Percentiles rank a stretch among this genome's conserved stretches.
phyloP scores from a whole-genome alignment of 2,888 invertebrate species.

The Epiblema foenella region DNA sequence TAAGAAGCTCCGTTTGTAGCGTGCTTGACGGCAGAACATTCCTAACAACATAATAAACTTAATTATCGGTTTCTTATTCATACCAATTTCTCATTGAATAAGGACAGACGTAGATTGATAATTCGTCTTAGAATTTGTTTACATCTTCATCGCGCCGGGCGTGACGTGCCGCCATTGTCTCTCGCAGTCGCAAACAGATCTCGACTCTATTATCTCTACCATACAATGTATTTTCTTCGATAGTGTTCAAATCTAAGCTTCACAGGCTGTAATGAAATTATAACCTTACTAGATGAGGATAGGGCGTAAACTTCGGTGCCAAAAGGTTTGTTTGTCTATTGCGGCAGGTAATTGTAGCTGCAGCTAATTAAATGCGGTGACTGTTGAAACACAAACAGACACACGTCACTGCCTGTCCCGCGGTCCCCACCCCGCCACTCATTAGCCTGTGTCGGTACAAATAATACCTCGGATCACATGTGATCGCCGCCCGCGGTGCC shows the following conservation, averaged over 20 bases:
- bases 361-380: slow-evolving; percentile 44
- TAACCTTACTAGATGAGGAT: background rate
- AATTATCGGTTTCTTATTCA: slow-evolving; percentile 44
- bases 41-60: slow-evolving; percentile 41
- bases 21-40: slow-evolving; percentile 27
- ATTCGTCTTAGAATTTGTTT: slow-evolving; percentile 44
- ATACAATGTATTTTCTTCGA: slow-evolving; percentile 13
- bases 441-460: slow-evolving; percentile 28
- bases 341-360: slow-evolving; percentile 39
- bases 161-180: slow-evolving; percentile 41
- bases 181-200: slow-evolving; percentile 18
- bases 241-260: background rate
- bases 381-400: slow-evolving; percentile 39
- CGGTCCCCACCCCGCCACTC: slow-evolving; percentile 5
- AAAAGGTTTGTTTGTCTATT: slow-evolving; percentile 21
- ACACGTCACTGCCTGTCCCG: slow-evolving; percentile 13
- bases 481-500: slow-evolving; percentile 27
- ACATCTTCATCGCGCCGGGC: slow-evolving; percentile 41
- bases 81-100: slow-evolving; percentile 39
- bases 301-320: background rate
- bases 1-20: slow-evolving; percentile 27
- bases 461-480: slow-evolving; percentile 23
- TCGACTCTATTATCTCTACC: slow-evolving; percentile 18
- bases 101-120: slow-evolving; percentile 43
- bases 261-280: background rate